These are phyloP conservation scores for Conopomorpha cramerella DNA, from an alignment of 1,140 invertebrate species.

Conservation along the genomic window DNA sequence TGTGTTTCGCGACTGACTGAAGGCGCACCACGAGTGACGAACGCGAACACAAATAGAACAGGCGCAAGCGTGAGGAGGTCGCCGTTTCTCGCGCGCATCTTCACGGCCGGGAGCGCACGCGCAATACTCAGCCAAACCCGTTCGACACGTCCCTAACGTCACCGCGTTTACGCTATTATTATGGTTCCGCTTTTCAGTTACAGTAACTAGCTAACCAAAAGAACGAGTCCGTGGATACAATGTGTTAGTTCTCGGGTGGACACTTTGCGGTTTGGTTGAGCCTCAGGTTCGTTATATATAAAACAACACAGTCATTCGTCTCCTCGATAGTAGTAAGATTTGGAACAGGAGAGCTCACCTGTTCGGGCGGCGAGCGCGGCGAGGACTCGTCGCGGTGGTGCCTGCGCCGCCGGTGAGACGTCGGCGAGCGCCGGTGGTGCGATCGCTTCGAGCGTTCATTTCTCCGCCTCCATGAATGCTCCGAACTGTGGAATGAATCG, in stretches of 20 bases:
- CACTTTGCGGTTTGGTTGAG: too few relatives aligned
- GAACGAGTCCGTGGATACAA: constrained; percentile 12
- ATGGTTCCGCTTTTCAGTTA: constrained; percentile 37
- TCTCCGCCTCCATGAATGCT: constrained; percentile 64
- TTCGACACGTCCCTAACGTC: constrained; percentile 43
- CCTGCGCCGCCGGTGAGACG: constrained; percentile 62
- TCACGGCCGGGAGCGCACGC: constrained; percentile 54
- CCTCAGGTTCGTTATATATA: too few relatives aligned
- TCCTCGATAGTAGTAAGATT: too few relatives aligned
- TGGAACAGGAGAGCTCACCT: constrained; percentile 46
- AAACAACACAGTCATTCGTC: too few relatives aligned
- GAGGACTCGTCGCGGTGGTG: constrained; percentile 64
- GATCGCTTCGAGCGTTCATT: constrained; percentile 67
- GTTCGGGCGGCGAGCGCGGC: constrained; percentile 51
- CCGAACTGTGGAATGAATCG: constrained; percentile 62
- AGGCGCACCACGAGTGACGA: constrained; percentile 44
- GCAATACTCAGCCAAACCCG: constrained; percentile 47
- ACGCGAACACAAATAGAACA: constrained; percentile 54
- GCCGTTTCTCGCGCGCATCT: constrained; percentile 53
- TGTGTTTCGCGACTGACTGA: constrained; percentile 54
- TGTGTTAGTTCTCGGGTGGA: constrained; percentile 39
- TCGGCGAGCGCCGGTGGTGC: constrained; percentile 64
- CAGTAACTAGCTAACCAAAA: constrained; percentile 15
- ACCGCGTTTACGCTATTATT: constrained; percentile 42
- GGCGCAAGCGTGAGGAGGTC: constrained; percentile 53